These are phyloP conservation scores for Euura saliciscinereae DNA, from an alignment of 1,140 invertebrate species.

Conservation along the genomic window DNA sequence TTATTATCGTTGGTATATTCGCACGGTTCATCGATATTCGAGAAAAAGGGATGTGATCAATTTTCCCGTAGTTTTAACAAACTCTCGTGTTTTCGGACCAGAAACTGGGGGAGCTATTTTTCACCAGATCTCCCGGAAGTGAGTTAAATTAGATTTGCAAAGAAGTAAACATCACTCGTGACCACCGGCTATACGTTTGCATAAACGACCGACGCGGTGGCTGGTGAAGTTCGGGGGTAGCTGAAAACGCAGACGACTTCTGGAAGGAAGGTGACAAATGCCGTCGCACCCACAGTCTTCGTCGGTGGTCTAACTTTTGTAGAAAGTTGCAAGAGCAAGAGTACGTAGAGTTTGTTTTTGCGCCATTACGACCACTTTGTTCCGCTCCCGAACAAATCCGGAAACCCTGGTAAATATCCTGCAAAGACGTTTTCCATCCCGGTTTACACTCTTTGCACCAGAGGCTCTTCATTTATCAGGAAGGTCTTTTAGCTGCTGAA, in stretches of 20 bases:
- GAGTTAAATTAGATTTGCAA: slow-evolving; percentile 51
- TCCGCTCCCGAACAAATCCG: slow-evolving; percentile 34
- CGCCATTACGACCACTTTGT: slow-evolving; percentile 50
- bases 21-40: background rate
- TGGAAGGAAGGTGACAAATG: slow-evolving; percentile 48
- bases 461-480: no score
- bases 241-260: background rate
- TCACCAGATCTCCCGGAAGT: background rate
- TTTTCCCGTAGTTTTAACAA: no score
- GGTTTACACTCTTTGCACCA: no score
- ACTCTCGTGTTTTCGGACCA: background rate
- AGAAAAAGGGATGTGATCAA: background rate
- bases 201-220: slow-evolving; percentile 44
- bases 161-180: slow-evolving; percentile 54
- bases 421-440: background rate
- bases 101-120: background rate
- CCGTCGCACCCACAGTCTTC: slow-evolving; percentile 27
- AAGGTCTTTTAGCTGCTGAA: no score
- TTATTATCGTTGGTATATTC: background rate
- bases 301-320: slow-evolving; percentile 37
- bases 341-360: slow-evolving; percentile 42
- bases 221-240: background rate
- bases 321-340: slow-evolving; percentile 16
- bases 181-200: slow-evolving; percentile 45
- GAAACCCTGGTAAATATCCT: slow-evolving; percentile 33